phyloP scores from a whole-genome alignment of 2,797 vertebrate genomes.

The Peromyscus aztecus region DNA sequence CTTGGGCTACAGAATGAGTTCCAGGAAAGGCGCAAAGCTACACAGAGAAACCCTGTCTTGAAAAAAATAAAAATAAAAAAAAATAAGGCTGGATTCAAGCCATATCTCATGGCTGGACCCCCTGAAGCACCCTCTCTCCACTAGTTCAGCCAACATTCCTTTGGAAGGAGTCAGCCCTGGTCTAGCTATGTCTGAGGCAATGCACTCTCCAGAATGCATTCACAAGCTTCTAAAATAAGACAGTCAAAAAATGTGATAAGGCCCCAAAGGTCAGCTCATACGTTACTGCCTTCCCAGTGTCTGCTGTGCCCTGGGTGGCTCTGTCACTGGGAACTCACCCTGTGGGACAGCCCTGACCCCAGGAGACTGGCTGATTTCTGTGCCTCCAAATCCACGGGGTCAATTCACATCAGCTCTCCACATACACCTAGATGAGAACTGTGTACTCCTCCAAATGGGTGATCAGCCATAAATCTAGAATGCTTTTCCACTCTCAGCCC shows the following conservation, averaged over 20 bases:
- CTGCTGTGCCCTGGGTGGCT: background rate
- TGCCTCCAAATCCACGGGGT: background rate
- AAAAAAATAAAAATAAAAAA: too few species aligned
- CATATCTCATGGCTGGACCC: background rate
- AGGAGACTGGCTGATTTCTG: background rate
- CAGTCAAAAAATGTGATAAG: background rate
- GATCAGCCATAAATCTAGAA: background rate
- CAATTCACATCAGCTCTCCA: background rate
- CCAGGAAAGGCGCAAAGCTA: too few species aligned
- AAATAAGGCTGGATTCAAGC: constrained; percentile 14
- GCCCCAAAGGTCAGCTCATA: background rate
- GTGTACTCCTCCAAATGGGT: background rate
- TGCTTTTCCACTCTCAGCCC: background rate
- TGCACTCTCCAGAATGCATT: background rate
- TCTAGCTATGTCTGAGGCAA: constrained; percentile 8
- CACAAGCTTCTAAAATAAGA: background rate
- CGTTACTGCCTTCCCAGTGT: background rate
- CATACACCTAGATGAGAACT: background rate
- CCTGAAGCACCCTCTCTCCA: background rate
- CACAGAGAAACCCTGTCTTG: too few species aligned
- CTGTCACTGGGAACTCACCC: background rate
- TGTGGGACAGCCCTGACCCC: background rate
- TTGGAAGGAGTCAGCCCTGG: background rate
- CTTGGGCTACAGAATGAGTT: too few species aligned
- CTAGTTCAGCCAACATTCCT: background rate